These are phyloP conservation scores for Acrocephalus scirpaceus DNA, from an alignment of 2,797 vertebrate species.

Conservation along the genomic window DNA sequence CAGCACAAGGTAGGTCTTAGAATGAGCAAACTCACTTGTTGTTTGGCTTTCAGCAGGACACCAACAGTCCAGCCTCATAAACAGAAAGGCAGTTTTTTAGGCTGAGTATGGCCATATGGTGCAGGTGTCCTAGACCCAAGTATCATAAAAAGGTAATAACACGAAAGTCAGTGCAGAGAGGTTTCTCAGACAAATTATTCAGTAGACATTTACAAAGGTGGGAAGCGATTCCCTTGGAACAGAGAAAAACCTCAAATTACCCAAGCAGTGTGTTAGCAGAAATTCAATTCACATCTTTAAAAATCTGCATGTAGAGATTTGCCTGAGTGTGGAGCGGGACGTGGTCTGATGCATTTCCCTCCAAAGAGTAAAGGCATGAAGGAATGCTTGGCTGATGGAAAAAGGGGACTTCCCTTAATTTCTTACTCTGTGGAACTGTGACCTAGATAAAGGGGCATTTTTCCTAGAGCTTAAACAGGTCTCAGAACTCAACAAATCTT, in stretches of 20 bases:
- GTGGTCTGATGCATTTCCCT: not conserved
- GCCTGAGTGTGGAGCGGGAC: not conserved
- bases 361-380: not conserved
- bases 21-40: not conserved
- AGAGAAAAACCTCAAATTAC: not conserved
- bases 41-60: not conserved
- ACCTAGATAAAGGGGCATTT: not conserved
- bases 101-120: not conserved
- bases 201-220: not conserved
- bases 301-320: not conserved
- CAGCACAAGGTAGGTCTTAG: not conserved
- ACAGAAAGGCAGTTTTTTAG: not conserved
- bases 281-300: not conserved
- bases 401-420: not conserved
- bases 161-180: not conserved
- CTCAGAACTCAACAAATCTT: not conserved
- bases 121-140: not conserved
- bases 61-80: not conserved
- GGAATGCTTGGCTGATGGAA: not conserved
- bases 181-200: not conserved
- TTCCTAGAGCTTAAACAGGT: conserved; percentile 4
- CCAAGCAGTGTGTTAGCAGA: not conserved
- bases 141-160: not conserved
- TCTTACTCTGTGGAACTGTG: not conserved
- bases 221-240: not conserved